These are phyloP conservation scores for Plestiodon gilberti DNA, from an alignment of 2,113 vertebrate species.

Conservation along the genomic window DNA sequence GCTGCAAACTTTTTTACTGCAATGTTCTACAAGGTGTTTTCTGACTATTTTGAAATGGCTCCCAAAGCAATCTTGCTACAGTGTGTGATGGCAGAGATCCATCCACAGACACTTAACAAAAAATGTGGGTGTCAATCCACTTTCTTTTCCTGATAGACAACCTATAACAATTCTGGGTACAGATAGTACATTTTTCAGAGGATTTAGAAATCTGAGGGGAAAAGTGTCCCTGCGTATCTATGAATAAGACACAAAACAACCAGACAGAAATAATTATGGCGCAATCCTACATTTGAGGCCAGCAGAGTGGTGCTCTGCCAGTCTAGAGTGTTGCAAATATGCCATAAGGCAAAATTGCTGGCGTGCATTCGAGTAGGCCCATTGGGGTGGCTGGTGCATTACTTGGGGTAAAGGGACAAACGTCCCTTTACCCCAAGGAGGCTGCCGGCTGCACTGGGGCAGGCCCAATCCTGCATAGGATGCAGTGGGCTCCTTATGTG, in stretches of 20 bases:
- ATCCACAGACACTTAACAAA: slow-evolving; percentile 35
- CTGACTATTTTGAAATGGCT: slow-evolving; percentile 30
- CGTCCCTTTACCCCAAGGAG: too few species aligned
- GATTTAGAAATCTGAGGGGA: background rate
- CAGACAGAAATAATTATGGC: background rate
- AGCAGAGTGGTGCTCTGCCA: too few species aligned
- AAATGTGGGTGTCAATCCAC: slow-evolving; percentile 40
- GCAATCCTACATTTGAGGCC: too few species aligned
- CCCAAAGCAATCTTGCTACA: background rate
- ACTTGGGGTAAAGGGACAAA: too few species aligned
- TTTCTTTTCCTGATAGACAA: slow-evolving; percentile 57
- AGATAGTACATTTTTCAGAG: slow-evolving; percentile 23
- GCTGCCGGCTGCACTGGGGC: too few species aligned
- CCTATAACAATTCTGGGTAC: slow-evolving; percentile 39
- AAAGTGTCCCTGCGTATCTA: background rate
- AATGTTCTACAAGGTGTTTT: background rate
- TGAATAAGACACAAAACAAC: background rate
- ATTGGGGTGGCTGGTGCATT: too few species aligned
- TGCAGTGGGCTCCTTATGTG: too few species aligned
- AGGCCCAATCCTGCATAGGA: too few species aligned
- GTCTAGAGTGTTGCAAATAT: too few species aligned
- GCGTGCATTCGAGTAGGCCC: too few species aligned
- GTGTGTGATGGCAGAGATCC: background rate
- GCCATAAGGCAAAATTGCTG: too few species aligned
- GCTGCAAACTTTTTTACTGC: background rate